Base-by-base conservation (phyloP, 2,797 vertebrate genomes). In the Notoglanidium macrostoma region DNA sequence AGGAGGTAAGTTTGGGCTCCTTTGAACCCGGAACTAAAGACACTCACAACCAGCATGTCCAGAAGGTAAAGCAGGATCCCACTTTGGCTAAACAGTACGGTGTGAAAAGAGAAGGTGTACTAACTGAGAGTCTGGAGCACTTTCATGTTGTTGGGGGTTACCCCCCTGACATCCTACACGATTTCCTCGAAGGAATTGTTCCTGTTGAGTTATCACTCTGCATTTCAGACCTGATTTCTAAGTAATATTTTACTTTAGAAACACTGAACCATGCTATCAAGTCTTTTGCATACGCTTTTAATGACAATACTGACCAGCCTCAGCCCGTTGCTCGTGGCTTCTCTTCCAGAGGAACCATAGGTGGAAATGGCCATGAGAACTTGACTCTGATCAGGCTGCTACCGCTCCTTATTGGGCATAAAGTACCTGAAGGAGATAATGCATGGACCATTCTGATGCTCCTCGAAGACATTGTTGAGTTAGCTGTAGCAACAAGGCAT, bases 401-500 rank as follows among this genome's bases (percentile, higher is more conserved):
- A 0, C 32, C 82, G 12, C 67, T 84, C 55, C 21, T 72, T 2
- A 55, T 72, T 70, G 67, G 49, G 1, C 29, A 84, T 57, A 54
- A 55, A 12, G 32, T 72, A 6, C 67, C 46, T 5, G n/a, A 84
- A n/a, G 67, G 29, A 23, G 82, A 84, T 17, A 29, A 32, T 32
- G 9, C 46, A 29, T 68, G 81, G 61, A 54, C 17, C 29, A 68
- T 68, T 35, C 32, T 35, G 32, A 35, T 35, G 32, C 15, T 68
- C 5, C 57, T 87, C 29, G 84, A 87, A 67, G 86, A 77, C 59
- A 77, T 84, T 54, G 70, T 83, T 61, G 86, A 77, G 8, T 87
- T 87, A 32, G 29, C 21, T 9, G 65, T 68, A 6, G 15, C 32
- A 35, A 35, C 67, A 35, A 68, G 3, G 1, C 67, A 35, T 11